Evolutionary conservation across 37 sponge, comb jelly and placozoan species (phyloP), one percentile per base, ranked within the genome.

Genomic region (Halisarca cf. caerulea): DNA sequence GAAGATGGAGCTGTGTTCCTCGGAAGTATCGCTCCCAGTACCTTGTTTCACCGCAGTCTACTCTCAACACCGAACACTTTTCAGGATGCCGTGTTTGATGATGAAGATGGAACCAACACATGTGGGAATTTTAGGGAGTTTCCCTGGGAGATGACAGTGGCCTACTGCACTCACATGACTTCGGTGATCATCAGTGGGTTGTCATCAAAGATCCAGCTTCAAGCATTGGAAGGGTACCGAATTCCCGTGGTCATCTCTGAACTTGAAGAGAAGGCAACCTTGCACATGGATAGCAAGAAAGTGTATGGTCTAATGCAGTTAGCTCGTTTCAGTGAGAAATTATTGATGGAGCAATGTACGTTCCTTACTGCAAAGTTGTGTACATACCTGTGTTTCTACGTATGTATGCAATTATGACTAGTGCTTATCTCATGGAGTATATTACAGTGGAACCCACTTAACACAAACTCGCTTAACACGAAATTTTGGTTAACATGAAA

Each of bases 1-100:
- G 79, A 77, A 47, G 86, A 75, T 5, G 93, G 88, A 30, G 82
- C 69, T 18, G 87, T 41, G 0, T 81, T 87, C 24, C 82, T 73
- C 37, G 93, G 93, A 0, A 93, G 93, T 58, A 57, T 78, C 0
- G 80, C 85, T 20, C 88, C 87, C 47, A 93, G 93, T 55, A 89
- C 90, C 0, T 36, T 87, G 64, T 82, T 80, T 54, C 21, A 66
- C 47, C 79, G 62, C 18, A 93, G 93, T 66, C 60, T 81, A 6
- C 34, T 75, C 82, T 93, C 88, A 23, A 30, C 70, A 0, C 80
- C 83, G 0, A 28, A 8, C 54, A 74, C 81, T 0, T 34, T 89
- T 17, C 57, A 37, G 0, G 36, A 61, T 3, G 20, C 21, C 14
- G 47, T 80, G 55, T 54, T 57, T 53, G 54, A 69, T 37, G 86